phyloP scores from a whole-genome alignment of 2,797 vertebrate species.

The Sebastes aleutianus region DNA sequence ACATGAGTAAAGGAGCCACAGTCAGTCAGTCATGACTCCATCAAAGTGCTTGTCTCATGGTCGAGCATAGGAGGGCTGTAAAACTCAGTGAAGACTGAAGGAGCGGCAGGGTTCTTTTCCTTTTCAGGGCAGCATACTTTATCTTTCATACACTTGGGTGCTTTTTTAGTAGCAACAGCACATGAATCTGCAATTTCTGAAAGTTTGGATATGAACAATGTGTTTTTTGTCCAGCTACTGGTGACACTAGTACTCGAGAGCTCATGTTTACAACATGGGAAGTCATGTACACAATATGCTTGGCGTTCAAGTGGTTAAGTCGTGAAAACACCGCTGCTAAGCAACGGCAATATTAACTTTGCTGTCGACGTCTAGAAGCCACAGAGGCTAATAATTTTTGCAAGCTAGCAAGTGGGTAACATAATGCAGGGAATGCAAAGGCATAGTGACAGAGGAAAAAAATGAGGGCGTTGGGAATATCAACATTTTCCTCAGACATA shows the following conservation, averaged over 20 bases:
- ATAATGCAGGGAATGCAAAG: too few species aligned
- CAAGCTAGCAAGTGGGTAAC: too few species aligned
- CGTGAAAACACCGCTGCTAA: too few species aligned
- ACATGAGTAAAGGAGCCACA: neutral
- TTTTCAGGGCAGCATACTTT: constrained; percentile 8
- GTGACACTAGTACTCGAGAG: neutral
- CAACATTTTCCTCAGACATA: too few species aligned
- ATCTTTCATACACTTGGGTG: neutral
- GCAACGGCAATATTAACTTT: too few species aligned
- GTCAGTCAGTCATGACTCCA: neutral
- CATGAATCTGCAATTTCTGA: constrained; percentile 14
- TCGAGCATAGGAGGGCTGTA: constrained; percentile 41
- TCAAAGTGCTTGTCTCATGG: constrained; percentile 25
- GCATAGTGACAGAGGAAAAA: rapidly evolving
- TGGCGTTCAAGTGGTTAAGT: too few species aligned
- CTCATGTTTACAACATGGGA: too few species aligned
- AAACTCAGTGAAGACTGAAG: constrained; percentile 6
- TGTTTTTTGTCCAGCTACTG: neutral
- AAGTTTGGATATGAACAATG: constrained; percentile 21
- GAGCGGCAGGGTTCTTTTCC: neutral
- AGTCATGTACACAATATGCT: too few species aligned
- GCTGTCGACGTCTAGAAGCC: too few species aligned
- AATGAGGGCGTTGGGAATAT: too few species aligned
- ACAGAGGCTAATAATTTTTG: too few species aligned
- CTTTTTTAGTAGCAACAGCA: constrained; percentile 13